These are phyloP conservation scores for Athalia circularis DNA, from an alignment of 2,888 invertebrate species.

Conservation along the genomic window DNA sequence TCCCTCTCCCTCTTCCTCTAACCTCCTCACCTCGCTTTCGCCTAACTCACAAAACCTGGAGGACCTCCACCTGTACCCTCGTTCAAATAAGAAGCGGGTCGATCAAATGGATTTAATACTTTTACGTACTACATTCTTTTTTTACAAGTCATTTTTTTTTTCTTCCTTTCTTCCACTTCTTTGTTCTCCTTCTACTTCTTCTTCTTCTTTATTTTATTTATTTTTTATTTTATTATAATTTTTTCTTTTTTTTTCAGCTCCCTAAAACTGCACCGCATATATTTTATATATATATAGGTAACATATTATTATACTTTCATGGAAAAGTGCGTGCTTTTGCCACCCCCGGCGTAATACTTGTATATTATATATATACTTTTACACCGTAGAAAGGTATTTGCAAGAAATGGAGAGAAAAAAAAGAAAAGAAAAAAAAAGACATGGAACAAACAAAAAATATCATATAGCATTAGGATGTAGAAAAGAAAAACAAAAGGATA, in stretches of 20 bases:
- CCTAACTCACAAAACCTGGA: constrained; percentile 4
- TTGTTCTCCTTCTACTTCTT: neutral
- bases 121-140: neutral
- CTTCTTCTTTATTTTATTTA: neutral
- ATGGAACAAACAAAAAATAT: too few species aligned
- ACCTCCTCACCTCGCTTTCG: neutral
- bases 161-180: neutral
- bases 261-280: neutral
- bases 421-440: too few species aligned
- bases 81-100: constrained; percentile 26
- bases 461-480: neutral
- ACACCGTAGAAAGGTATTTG: too few species aligned
- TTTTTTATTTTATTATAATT: neutral
- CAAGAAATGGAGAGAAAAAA: too few species aligned
- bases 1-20: neutral
- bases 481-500: too few species aligned
- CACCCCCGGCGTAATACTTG: too few species aligned
- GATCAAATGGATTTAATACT: constrained; percentile 15
- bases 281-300: too few species aligned
- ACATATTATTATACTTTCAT: too few species aligned
- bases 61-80: constrained; percentile 1
- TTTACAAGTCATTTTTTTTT: neutral
- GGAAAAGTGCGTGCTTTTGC: neutral
- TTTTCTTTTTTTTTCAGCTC: neutral
- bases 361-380: too few species aligned